These are phyloP conservation scores for Petrosia ficiformis DNA, from an alignment of 37 sponge, comb jelly and placozoan species.

Conservation along the genomic window DNA sequence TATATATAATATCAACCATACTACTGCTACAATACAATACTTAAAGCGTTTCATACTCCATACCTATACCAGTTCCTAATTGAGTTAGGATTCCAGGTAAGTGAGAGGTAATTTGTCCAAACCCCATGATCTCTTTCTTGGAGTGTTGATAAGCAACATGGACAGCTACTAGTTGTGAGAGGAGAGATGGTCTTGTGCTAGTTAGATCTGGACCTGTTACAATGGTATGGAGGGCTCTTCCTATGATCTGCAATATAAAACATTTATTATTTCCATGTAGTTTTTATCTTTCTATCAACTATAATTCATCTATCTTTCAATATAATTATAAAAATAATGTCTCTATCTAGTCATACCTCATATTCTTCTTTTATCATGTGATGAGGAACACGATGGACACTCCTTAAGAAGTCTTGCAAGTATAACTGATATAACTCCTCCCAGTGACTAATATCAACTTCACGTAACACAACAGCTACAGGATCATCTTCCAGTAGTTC, in stretches of 20 bases:
- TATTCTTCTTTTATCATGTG: constrained; percentile 6
- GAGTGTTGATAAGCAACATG: constrained; percentile 33
- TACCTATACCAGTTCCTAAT: no score
- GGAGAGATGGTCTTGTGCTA: constrained; percentile 6
- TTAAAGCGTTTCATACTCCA: no score
- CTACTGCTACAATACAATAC: no score
- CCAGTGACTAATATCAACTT: constrained; percentile 11
- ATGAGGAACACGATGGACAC: constrained; percentile 42
- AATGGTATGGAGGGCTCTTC: constrained; percentile 19
- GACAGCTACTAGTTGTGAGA: constrained; percentile 27
- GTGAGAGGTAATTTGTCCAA: constrained; percentile 41
- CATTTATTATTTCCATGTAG: not conserved
- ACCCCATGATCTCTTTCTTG: constrained; percentile 33
- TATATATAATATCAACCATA: no score
- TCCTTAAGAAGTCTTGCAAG: constrained; percentile 49
- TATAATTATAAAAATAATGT: constrained; percentile 3
- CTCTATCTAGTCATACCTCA: not conserved
- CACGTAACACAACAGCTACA: constrained; percentile 22
- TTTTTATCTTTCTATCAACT: not conserved
- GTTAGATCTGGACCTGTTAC: constrained; percentile 14
- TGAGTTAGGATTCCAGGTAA: constrained; percentile 25
- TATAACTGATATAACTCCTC: constrained; percentile 44
- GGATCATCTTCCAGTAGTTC: constrained; percentile 21
- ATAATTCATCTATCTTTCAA: no score
- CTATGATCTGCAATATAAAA: constrained; percentile 17